A percentile compares a stretch with the other conserved stretches of the same genome.
Evolutionary conservation across 37 sponge, comb jelly and placozoan genomes (phyloP).

Genomic region (Eunapius fragilis): DNA sequence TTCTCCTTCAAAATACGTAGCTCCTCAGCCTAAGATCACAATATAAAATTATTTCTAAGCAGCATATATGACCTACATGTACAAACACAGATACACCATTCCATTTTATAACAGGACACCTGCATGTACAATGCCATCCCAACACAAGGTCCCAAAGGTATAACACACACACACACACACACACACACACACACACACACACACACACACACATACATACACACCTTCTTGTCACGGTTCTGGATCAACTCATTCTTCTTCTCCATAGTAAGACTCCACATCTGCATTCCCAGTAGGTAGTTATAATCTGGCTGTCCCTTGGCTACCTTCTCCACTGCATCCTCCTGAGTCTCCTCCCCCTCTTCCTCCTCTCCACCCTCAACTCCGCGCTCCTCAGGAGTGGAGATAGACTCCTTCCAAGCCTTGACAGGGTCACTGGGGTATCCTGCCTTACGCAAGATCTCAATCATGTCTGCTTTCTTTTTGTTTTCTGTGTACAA

Average conservation of each 20-base stretch:
- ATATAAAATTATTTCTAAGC: too few relatives aligned
- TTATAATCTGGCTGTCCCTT: constrained; percentile 65
- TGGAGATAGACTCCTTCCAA: constrained; percentile 67
- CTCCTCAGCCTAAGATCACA: constrained; percentile 60
- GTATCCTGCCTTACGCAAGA: constrained; percentile 66
- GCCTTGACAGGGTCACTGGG: constrained; percentile 91
- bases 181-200: constrained; percentile 1
- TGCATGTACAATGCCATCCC: too few relatives aligned
- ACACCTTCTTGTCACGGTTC: constrained; percentile 86
- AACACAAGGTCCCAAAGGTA: neutral
- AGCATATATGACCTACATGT: too few relatives aligned
- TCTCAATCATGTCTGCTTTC: constrained; percentile 71
- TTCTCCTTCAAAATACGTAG: constrained; percentile 60
- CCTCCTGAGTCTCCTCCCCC: constrained; percentile 40
- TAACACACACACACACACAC: neutral
- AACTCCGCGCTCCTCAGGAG: constrained; percentile 22
- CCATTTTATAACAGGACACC: too few relatives aligned
- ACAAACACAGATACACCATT: too few relatives aligned
- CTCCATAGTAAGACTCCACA: constrained; percentile 89
- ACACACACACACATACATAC: neutral
- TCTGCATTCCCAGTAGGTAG: constrained; percentile 88
- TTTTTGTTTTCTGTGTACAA: constrained; percentile 70
- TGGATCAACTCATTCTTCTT: constrained; percentile 88
- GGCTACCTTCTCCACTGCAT: constrained; percentile 17
- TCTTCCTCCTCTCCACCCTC: constrained; percentile 11